phyloP scores from a whole-genome alignment of 2,797 vertebrate species.

The Otolemur crassicaudatus region DNA sequence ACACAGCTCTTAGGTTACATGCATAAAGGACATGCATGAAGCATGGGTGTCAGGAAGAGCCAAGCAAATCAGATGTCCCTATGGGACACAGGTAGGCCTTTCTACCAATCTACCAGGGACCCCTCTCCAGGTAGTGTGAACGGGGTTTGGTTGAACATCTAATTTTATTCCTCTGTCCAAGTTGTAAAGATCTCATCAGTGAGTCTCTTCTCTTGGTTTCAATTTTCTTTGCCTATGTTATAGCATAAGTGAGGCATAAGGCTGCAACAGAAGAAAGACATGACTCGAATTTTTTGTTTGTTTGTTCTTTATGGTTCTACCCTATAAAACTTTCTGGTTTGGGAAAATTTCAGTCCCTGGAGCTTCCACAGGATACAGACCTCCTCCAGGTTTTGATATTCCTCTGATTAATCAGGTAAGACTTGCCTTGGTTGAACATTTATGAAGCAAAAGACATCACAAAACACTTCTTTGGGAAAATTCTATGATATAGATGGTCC shows the following conservation, averaged over 20 bases:
- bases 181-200: not conserved
- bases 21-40: not conserved
- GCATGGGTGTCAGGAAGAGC: not conserved
- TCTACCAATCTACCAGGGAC: not conserved
- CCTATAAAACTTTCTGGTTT: not conserved
- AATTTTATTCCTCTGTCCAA: not conserved
- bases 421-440: not conserved
- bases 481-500: not conserved
- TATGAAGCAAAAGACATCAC: not conserved
- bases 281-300: not conserved
- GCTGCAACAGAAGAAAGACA: not conserved
- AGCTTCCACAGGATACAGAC: not conserved
- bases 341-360: not conserved
- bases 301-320: not conserved
- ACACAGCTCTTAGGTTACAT: not conserved
- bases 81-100: constrained; percentile 24
- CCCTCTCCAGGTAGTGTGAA: not conserved
- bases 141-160: not conserved
- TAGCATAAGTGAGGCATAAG: not conserved
- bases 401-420: not conserved
- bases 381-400: not conserved
- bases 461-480: not conserved
- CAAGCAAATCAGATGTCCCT: not conserved
- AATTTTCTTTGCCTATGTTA: not conserved
- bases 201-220: not conserved